Base-by-base conservation (phyloP, 1,140 invertebrate genomes). In the Calosoma granatense region DNA sequence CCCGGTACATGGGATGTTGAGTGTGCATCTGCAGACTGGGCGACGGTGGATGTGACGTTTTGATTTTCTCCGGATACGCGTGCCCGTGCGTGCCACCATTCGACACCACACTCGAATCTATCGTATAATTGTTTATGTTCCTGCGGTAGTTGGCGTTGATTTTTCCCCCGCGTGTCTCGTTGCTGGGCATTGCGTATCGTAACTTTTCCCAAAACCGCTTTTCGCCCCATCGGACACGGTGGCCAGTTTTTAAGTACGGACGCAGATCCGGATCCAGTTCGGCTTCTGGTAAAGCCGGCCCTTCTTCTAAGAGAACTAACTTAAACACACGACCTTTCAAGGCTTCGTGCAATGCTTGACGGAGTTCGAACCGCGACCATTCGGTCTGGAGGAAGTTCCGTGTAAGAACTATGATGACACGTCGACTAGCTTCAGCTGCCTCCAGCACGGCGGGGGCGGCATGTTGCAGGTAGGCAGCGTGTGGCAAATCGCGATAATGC, bases 181-280 rank as follows among this genome's bases (percentile, higher is more conserved):
- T 76, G 63, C 81, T 79, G 21, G 92, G 92, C 82, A 97, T 87
- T 60, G 88, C 87, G 73, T 90, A 95, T 59, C 86, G 81, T 26
- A 96, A 75, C 65, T 92, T 85, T 69, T 94, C 90, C 91, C 92
- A 94, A 74, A 96, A 96, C 65, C 87, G 79, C 63, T 87, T 89
- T 66, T 94, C 90, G 60, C 87, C 88, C 88, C 90, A 94, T 60
- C 84, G 78, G n/a, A 96, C 73, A 41, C 87, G 79, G 6, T 86
- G 81, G 62, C 85, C 84, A 3, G 90, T 91, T 67, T 93, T 90
- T 6, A 96, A 74, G 67, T 94, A 96, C 0, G 90, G 84, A 63
- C 89, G 78, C 23, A 96, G 75, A 69, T 96, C 92, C 2, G 87
- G 85, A 65, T 95, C 92, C 36, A 89, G 78, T 67, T 92, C 86